These are phyloP conservation scores for Drosophila merina DNA, from an alignment of 2,888 invertebrate species.

Conservation along the genomic window DNA sequence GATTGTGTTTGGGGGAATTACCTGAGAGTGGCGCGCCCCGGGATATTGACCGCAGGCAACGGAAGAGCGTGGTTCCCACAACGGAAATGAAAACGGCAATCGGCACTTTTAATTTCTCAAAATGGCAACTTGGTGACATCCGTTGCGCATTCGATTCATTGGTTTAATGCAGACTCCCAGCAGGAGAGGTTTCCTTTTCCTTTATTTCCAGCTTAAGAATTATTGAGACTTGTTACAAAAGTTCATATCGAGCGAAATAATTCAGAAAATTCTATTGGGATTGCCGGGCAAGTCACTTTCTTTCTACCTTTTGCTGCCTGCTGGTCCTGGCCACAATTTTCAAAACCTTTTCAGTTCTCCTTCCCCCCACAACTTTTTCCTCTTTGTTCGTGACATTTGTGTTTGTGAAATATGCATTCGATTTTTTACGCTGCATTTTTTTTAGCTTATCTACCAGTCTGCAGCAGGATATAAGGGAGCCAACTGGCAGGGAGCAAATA, in stretches of 20 bases:
- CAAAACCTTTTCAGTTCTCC: not conserved
- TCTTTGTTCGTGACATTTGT: slow-evolving; percentile 60
- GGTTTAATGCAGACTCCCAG: slow-evolving; percentile 74
- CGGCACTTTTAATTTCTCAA: slow-evolving; percentile 79
- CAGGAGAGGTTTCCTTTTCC: slow-evolving; percentile 1
- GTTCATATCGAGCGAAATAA: slow-evolving; percentile 77
- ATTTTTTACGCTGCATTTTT: slow-evolving; percentile 76
- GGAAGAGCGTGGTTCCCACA: slow-evolving; percentile 42
- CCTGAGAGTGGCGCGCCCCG: slow-evolving; percentile 45
- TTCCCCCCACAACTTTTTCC: no score
- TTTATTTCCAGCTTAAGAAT: slow-evolving; percentile 58
- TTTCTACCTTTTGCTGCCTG: slow-evolving; percentile 7
- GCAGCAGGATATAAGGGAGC: slow-evolving; percentile 42
- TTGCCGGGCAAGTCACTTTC: slow-evolving; percentile 18
- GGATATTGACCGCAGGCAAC: slow-evolving; percentile 47
- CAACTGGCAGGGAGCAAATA: slow-evolving; percentile 50
- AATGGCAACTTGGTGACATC: slow-evolving; percentile 78
- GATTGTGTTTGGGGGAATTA: slow-evolving; percentile 76
- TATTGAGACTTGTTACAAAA: slow-evolving; percentile 76
- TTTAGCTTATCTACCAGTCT: slow-evolving; percentile 70
- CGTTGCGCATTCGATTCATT: slow-evolving; percentile 71
- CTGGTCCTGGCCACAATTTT: slow-evolving; percentile 15
- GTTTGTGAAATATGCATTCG: slow-evolving; percentile 77
- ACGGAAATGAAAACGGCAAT: slow-evolving; percentile 76
- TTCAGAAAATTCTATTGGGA: slow-evolving; percentile 67